Base-by-base conservation (phyloP, 2,888 invertebrate species). In the Meiosimyza platycephala region DNA sequence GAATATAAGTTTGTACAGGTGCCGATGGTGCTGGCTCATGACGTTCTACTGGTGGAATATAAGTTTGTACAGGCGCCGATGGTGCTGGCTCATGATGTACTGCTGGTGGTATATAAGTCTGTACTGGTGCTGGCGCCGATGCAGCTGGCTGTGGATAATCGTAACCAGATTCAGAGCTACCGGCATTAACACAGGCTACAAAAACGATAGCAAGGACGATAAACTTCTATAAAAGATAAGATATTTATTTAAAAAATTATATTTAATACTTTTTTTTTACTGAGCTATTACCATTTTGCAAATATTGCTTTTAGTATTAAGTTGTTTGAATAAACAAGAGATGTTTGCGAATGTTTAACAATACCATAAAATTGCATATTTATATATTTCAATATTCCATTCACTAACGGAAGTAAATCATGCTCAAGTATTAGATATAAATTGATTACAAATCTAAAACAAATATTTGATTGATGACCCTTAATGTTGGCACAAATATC, bases 151-250 rank as follows among this genome's bases (percentile, higher is more conserved):
- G 71, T 47, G 70, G 72, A 50, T 77, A 77, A 48, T 74, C 68
- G 63, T 77, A 77, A 22, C 77, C 76, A 67, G 74, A 63, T 64
- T 76, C 72, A 11, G 76, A 72, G 6, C 73, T 75, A 67, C 75
- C 74, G 66, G 74, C 77, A 22, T 52, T 69, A 60, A 67, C 77
- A 57, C 72, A 54, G 9, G 71, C 73, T 57, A 71, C 51, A 48
- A 76, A 66, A 54, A 71, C 60, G 55, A 74, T 9, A n/a, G 66
- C 67, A n/a, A 59, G 40, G 7, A 69, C n/a, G 2, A 73, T n/a
- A 63, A 74, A 67, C 70, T 76, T 77, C 77, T 77, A 47, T 22
- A 73, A 72, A 55, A 71, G 57, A 28, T 12, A 55, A 52, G 51
- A 22, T 57, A 64, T 22, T 9, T 57, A 28, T 57, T 52, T 22